phyloP scores from a whole-genome alignment of 2,113 vertebrate genomes.

The Phoxinus phoxinus region DNA sequence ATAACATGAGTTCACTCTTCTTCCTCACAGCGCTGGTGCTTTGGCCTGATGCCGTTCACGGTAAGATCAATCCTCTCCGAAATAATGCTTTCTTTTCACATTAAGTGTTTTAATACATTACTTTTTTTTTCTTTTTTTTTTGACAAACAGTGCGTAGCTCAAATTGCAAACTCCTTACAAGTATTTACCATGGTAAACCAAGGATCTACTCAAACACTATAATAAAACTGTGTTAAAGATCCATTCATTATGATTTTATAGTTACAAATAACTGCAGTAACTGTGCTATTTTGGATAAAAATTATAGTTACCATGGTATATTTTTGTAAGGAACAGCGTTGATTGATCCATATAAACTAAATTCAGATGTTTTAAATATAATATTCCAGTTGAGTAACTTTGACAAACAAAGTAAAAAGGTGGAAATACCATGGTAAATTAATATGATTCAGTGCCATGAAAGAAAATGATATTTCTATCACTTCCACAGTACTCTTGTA shows the following conservation, averaged over 20 bases:
- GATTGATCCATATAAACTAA: background rate
- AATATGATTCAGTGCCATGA: background rate
- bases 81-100: background rate
- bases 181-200: background rate
- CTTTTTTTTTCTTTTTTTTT: background rate
- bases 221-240: background rate
- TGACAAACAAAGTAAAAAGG: background rate
- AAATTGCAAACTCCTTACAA: background rate
- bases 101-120: background rate
- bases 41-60: background rate
- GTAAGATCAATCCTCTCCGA: constrained; percentile 23
- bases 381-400: background rate
- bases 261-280: background rate
- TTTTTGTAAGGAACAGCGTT: background rate
- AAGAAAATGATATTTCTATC: background rate
- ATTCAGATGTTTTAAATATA: background rate
- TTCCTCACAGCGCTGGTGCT: constrained; percentile 27
- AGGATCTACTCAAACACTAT: background rate
- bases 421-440: background rate
- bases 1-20: constrained; percentile 40
- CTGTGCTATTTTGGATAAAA: background rate
- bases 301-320: background rate
- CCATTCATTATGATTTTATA: background rate
- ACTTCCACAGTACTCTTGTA: background rate
- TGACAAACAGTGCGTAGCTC: too few relatives aligned